Evolutionary conservation across 2,113 vertebrate genomes (phyloP), one percentile per base, ranked within the genome.

Genomic region (Tapirus terrestris): DNA sequence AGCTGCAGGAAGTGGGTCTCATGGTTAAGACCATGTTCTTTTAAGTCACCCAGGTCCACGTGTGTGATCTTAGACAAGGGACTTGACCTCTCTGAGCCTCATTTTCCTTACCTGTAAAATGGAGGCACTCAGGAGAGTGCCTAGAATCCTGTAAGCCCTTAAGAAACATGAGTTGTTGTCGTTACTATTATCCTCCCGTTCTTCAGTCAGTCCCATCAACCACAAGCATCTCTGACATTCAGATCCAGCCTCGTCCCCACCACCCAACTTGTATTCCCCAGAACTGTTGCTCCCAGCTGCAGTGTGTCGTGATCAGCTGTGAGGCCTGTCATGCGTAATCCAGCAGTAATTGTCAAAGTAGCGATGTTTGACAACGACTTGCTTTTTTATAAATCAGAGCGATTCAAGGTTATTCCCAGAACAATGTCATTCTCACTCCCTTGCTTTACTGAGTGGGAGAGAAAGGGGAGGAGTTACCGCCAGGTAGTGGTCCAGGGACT

Each of bases 321-420:
- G 85, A 96, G 96, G 86, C 21, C 33, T 81, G 72, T 65, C 95
- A 83, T 20, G 36, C 4, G 2, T 80, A 92, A 98, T 56, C 97
- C 95, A 85, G 80, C 60, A 20, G 87, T 89, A 93, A 97, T 79
- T 83, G 97, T 97, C 97, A 90, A 96, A 91, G 90, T 36, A 84
- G 94, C 63, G 43, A 84, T 97, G 97, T 98, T 94, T 96, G 97
- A 97, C 97, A 96, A 97, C 58, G 75, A 94, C 77, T 97, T 96
- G 96, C 95, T 97, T 94, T 98, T 97, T 93, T 95, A 95, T 95
- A 98, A 96, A 96, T 97, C 92, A 95, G 65, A 94, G 92, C 91
- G 14, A 97, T 94, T 96, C 96, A 98, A 97, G 95, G 97, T 98
- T 98, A 98, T 97, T 97, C 96, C 75, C 31, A 1, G 87, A 98